Percentiles rank a stretch among this genome's conserved stretches.
Evolutionary conservation across 2,888 invertebrate species (phyloP).

Genomic region (Altica lythri): DNA sequence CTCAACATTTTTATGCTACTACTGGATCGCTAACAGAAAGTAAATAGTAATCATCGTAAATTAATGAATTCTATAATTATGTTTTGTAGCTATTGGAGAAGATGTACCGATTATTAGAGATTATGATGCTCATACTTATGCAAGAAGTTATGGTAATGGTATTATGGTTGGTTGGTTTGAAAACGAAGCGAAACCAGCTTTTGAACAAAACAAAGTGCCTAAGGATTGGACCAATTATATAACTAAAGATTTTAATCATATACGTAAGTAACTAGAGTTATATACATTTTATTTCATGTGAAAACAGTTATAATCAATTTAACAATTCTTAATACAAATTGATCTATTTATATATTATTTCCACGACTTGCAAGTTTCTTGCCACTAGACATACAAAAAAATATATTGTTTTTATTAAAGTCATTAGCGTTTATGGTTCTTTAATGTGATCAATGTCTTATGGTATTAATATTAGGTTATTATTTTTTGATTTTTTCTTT

Average conservation of each 20-base stretch:
- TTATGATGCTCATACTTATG: constrained; percentile 68
- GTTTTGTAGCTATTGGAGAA: constrained; percentile 46
- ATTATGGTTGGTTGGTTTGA: constrained; percentile 72
- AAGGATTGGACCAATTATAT: constrained; percentile 61
- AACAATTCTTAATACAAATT: too few species aligned
- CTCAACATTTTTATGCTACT: constrained; percentile 70
- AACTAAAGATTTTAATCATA: constrained; percentile 65
- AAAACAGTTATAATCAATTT: too few species aligned
- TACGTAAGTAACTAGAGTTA: constrained; percentile 63
- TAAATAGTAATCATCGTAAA: too few species aligned
- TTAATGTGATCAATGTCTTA: too few species aligned
- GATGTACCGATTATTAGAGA: constrained; percentile 65
- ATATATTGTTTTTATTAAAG: too few species aligned
- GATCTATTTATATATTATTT: too few species aligned
- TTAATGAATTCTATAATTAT: not conserved
- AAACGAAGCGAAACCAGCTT: constrained; percentile 67
- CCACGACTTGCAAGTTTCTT: too few species aligned
- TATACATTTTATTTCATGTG: too few species aligned
- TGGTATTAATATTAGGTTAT: too few species aligned
- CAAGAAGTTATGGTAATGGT: constrained; percentile 64
- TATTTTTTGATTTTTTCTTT: too few species aligned
- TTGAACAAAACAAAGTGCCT: constrained; percentile 58
- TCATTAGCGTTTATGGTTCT: too few species aligned
- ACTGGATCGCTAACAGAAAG: constrained; percentile 56
- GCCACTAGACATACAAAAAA: too few species aligned